Evolutionary conservation across 2,888 invertebrate genomes (phyloP), one percentile per base, ranked within the genome.

Genomic region (Heteropelma amictum): DNA sequence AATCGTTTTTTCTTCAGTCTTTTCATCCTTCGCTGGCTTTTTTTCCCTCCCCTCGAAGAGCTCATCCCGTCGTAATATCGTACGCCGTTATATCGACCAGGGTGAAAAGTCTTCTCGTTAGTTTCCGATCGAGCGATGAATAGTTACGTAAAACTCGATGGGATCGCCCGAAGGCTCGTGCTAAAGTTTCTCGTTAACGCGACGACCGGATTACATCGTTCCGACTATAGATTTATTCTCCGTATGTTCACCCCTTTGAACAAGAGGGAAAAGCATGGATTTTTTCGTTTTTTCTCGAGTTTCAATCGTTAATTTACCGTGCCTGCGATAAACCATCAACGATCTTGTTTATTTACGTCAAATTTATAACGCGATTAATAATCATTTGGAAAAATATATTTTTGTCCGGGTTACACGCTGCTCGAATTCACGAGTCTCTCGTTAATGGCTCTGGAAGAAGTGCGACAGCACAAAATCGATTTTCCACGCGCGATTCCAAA

Each of bases 41-140:
- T 51, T 51, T 42, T 33, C 14, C 21, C 7, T 4, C n/a, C 23
- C 7, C 26, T 3, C 14, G 47, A 21, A 26, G 54, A 33, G 47
- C 47, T 47, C 14, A 4, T 53, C 17, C 1, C 4, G 33, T 7
- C 3, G 14, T 3, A 49, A 64, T 47, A 56, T 45, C 38, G 19
- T 26, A 17, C 26, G 49, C 56, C 14, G 51, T 8, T 63, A 63
- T 45, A 63, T 58, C 17, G 49, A 14, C n/a, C n/a, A 74, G 54
- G 51, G 69, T 53, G 51, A 14, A 69, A 53, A 53, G 51, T 14
- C 14, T 69, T 74, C 63, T 69, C 69, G 51, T 69, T 64, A 51
- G 42, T 53, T 40, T 38, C 14, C 17, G 33, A 51, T 45, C 45
- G 38, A 47, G n/a, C n/a, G 30, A 17, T 28, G 58, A n/a, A 19